Evolutionary conservation across 2,113 vertebrate species (phyloP).

Genomic region (Spermophilus dauricus): DNA sequence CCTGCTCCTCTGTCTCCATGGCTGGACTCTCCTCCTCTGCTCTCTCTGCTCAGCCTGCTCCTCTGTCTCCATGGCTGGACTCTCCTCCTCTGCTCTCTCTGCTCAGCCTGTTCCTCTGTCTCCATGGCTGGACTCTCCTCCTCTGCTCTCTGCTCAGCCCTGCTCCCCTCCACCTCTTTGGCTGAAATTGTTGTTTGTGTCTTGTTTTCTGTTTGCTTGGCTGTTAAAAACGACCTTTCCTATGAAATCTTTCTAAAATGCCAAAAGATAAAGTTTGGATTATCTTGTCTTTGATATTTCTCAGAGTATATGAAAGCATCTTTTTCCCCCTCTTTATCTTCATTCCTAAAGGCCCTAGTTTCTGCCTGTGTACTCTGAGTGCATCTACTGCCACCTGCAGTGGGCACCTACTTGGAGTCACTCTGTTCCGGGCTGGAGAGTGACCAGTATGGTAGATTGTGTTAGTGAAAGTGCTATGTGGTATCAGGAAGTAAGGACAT

Average conservation of each 20-base stretch:
- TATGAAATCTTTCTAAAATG: not conserved
- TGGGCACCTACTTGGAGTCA: not conserved
- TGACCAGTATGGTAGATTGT: not conserved
- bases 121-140: too few relatives aligned
- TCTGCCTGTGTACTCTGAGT: not conserved
- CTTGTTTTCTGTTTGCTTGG: not conserved
- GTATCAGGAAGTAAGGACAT: not conserved
- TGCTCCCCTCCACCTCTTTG: rapidly evolving
- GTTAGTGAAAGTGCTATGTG: not conserved
- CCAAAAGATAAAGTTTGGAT: not conserved
- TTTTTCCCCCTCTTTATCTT: not conserved
- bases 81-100: too few relatives aligned
- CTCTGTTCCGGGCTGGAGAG: not conserved
- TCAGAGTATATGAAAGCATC: not conserved
- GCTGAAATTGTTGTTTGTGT: not conserved
- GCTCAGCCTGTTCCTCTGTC: too few relatives aligned
- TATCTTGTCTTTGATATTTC: slow-evolving; percentile 13
- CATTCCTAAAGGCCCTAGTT: not conserved
- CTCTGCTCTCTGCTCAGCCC: too few relatives aligned
- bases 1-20: too few relatives aligned
- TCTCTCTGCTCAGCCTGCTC: too few relatives aligned
- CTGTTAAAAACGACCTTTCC: not conserved
- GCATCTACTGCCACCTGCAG: not conserved
- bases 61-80: too few relatives aligned
- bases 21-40: too few relatives aligned